Evolutionary conservation across 2,888 invertebrate species (phyloP).

Genomic region (Phorcus lineatus): DNA sequence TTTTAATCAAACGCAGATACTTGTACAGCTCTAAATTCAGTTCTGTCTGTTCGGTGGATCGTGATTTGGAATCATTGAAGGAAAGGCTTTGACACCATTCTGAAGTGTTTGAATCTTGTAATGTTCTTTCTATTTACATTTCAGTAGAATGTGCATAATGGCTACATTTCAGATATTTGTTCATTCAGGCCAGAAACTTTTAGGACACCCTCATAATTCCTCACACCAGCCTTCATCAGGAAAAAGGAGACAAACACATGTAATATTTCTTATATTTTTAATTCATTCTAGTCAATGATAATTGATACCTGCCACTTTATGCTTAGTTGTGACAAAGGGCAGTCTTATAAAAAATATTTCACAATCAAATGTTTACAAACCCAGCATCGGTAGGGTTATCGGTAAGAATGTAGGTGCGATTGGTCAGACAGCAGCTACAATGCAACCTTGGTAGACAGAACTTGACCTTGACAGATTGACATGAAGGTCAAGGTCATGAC

Average conservation of each 20-base stretch:
- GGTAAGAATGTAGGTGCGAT: constrained; percentile 18
- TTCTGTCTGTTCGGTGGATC: too few relatives aligned
- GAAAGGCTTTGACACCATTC: too few relatives aligned
- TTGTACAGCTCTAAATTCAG: too few relatives aligned
- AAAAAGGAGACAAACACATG: background rate
- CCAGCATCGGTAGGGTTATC: background rate
- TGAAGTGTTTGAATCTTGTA: too few relatives aligned
- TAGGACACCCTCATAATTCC: too few relatives aligned
- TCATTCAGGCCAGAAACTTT: too few relatives aligned
- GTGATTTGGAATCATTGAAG: too few relatives aligned
- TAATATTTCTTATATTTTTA: constrained; percentile 16
- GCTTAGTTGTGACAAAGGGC: constrained; percentile 12
- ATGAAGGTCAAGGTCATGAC: background rate
- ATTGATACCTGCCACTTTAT: constrained; percentile 17
- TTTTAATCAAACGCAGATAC: too few relatives aligned
- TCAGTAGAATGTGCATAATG: too few relatives aligned
- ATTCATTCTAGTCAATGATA: constrained; percentile 23
- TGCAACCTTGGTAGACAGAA: constrained; percentile 6
- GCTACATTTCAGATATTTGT: too few relatives aligned
- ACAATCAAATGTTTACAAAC: constrained; percentile 21
- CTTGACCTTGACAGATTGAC: background rate
- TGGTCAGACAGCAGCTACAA: constrained; percentile 16
- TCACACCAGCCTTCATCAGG: too few relatives aligned
- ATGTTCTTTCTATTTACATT: too few relatives aligned
- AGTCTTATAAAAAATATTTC: constrained; percentile 23